Base-by-base conservation (phyloP, 2,888 invertebrate genomes). In the Acronicta psi region DNA sequence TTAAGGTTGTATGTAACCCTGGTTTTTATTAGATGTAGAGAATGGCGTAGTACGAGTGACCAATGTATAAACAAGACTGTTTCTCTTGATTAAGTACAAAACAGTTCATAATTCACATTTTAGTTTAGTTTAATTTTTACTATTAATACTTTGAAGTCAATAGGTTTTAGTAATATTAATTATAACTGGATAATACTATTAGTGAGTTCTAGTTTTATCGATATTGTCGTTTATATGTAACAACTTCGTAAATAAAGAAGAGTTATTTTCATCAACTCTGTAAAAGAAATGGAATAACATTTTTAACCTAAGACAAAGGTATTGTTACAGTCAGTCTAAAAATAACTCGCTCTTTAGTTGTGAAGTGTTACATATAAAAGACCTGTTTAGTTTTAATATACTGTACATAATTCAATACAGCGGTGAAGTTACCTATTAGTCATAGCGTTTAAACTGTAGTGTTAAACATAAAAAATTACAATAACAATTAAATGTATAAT, bases 401-500 rank as follows among this genome's bases (percentile, higher is more conserved):
- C 38, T 88, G 86, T 89, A 88, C 67, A 89, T 84, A 82, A 66
- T 56, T 46, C 29, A 76, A 77, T 57, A 64, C 76, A 80, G 83
- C 92, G 92, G 92, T 92, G 72, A 85, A 84, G 93, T 93, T 93
- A 92, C 92, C 93, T 92, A 92, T 87, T 88, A 88, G 85, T 77
- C 70, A 74, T 82, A 83, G 58, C 45, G 40, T 51, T n/a, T 59
- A 55, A 49, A 60, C 20, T 55, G 58, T 61, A 59, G 44, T 51
- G 51, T 63, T 36, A 56, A 61, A 57, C 61, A 64, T 70, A 47
- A 57, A 64, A 67, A 68, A 66, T 29, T 50, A 56, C 43, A 61
- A 56, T 43, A 59, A 66, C 59, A 61, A 66, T 72, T 54, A 59
- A 72, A 61, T 59, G 54, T 62, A 75, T 61, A 64, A 64, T 65